Base-by-base conservation (phyloP, 2,888 invertebrate species). In the Pediacus dermestoides region DNA sequence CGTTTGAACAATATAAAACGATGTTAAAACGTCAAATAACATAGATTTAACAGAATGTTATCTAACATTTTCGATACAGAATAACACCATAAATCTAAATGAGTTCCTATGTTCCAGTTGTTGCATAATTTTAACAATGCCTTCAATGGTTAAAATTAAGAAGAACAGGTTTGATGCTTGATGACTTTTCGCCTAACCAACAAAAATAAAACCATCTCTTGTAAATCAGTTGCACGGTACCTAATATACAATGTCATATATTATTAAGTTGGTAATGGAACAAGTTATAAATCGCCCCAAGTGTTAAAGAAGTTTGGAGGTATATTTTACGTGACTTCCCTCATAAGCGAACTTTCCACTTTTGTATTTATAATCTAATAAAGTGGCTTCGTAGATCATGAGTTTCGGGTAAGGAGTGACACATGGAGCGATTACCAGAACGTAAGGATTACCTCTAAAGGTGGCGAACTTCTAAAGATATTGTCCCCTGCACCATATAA, bases 341-440 rank as follows among this genome's bases (percentile, higher is more conserved):
- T 44, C 46, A 50, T 50, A 48, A 49, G 48, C 47, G 43, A 49
- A 53, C 46, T 53, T 55, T 52, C 47, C 46, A 49, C 55, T 49
- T 54, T 57, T 56, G 56, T 57, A 57, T 58, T 57, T 59, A 57
- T 55, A 58, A 58, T 58, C 57, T 59, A 59, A 59, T 59, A 59
- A 59, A 59, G 55, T 51, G 53, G 53, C 44, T 37, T 30, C 55
- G 51, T 57, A 57, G 49, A 58, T 59, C 59, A 57, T 52, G 46
- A 42, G 45, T 46, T 44, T 46, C 39, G 41, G 30, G 39, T 37
- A 36, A 18, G 15, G 37, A 42, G 48, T 42, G 46, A 47, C 42
- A 42, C 30, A 37, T 23, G 41, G 43, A 42, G 33, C 50, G 46
- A 50, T 44, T 47, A 43, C 42, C 26, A 16, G 39, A 28, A 38